These are phyloP conservation scores for Onychostoma macrolepis DNA, from an alignment of 2,113 vertebrate species.

Conservation along the genomic window DNA sequence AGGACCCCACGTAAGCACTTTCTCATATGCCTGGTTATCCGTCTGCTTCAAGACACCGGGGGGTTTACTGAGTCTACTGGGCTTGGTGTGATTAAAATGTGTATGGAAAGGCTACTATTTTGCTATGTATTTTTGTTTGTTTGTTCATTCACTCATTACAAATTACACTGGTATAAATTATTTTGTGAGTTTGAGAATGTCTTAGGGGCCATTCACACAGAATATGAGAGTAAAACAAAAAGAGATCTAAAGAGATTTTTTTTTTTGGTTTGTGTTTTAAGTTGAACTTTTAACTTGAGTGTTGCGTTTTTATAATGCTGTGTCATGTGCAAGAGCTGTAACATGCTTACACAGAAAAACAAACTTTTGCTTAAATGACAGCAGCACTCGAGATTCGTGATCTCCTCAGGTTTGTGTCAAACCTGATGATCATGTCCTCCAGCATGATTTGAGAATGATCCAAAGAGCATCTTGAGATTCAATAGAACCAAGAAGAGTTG, in stretches of 20 bases:
- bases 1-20: conserved; percentile 71
- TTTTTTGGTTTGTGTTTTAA: background rate
- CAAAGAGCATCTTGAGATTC: background rate
- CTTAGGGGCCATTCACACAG: background rate
- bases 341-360: background rate
- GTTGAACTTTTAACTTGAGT: background rate
- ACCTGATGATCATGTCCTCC: background rate
- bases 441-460: conserved; percentile 1
- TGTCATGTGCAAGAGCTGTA: background rate
- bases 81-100: background rate
- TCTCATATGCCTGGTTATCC: conserved; percentile 67
- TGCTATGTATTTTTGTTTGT: background rate
- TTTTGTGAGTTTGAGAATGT: background rate
- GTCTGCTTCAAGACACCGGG: background rate
- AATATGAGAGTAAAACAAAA: background rate
- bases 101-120: background rate
- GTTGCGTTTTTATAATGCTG: background rate
- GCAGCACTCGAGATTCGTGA: background rate
- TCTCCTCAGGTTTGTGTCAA: background rate
- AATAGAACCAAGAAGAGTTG: background rate
- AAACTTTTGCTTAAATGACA: background rate
- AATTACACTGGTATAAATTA: background rate
- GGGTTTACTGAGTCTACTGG: background rate
- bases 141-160: background rate
- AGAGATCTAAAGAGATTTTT: background rate